Evolutionary conservation across 2,797 vertebrate genomes (phyloP), one percentile per base, ranked within the genome.

Genomic region (Echiichthys vipera): DNA sequence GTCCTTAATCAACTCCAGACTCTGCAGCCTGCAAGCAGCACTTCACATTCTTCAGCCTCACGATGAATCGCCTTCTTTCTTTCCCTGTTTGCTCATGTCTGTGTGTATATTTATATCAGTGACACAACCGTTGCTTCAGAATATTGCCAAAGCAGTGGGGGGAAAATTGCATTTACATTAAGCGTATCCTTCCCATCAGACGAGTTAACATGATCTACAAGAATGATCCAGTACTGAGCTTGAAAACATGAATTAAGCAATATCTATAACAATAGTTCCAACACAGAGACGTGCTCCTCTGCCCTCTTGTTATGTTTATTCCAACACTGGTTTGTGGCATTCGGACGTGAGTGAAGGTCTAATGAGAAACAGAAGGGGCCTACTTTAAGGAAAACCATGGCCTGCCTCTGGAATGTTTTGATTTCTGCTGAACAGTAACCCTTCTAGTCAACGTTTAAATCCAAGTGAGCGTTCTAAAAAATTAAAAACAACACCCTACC

Each of bases 311-410:
- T 67, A 32, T 7, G 32, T 43, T 42, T 40, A 61, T 47, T 78
- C 46, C 45, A 43, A 78, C 59, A 22, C 34, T 50, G 46, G 65
- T 45, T 65, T 64, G 29, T 53, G 67, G 79, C 61, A 24, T 82
- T 51, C 18, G 43, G 66, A 78, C 15, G 3, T 30, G 78, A 76
- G 34, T 12, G 37, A 51, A 24, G 62, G 37, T 62, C 42, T 88
- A 85, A 88, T 84, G 82, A 80, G 78, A 84, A 91, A 69, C 85
- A 89, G 85, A 84, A 67, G 84, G 80, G 83, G 72, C 74, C 81
- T 68, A 32, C 55, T 66, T 63, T 36, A 15, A 80, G 84, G 78
- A 65, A 57, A 78, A 42, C 56, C 7, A 45, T 3, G 9, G 80
- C 24, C 36, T 42, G 11, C 0, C 42, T 79, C 68, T 83, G 85